Evolutionary conservation across 1,140 invertebrate genomes (phyloP).

Genomic region (Neodiprion pinetum): DNA sequence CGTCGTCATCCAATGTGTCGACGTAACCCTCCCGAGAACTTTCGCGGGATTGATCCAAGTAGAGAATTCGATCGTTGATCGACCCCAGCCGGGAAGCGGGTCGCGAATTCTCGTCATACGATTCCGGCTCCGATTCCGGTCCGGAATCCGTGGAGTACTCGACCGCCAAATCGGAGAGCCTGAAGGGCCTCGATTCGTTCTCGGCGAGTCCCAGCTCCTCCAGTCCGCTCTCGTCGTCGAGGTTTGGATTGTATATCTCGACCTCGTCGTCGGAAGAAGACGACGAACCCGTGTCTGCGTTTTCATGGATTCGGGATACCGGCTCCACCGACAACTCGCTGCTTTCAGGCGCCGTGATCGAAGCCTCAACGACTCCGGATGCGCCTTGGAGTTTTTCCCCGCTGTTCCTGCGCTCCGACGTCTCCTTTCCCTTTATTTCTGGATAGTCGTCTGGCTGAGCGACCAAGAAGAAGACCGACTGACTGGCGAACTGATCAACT

Average conservation of each 20-base stretch:
- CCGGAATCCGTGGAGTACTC: slow-evolving; percentile 57
- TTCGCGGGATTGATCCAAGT: slow-evolving; percentile 41
- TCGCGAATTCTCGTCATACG: slow-evolving; percentile 53
- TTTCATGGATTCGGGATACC: slow-evolving; percentile 14
- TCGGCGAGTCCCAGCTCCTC: slow-evolving; percentile 42
- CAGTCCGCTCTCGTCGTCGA: slow-evolving; percentile 38
- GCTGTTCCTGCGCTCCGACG: slow-evolving; percentile 19
- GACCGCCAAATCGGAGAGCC: slow-evolving; percentile 49
- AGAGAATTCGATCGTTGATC: slow-evolving; percentile 43
- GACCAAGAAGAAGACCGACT: slow-evolving; percentile 70
- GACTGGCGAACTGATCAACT: slow-evolving; percentile 66
- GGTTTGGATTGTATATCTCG: slow-evolving; percentile 35
- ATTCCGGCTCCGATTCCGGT: slow-evolving; percentile 55
- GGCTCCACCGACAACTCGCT: slow-evolving; percentile 14
- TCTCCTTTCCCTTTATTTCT: slow-evolving; percentile 56
- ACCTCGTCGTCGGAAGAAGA: slow-evolving; percentile 29
- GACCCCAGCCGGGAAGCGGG: slow-evolving; percentile 50
- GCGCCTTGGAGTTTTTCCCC: slow-evolving; percentile 25
- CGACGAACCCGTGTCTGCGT: slow-evolving; percentile 10
- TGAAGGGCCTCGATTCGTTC: slow-evolving; percentile 44
- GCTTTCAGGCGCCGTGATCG: not conserved
- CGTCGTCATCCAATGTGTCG: slow-evolving; percentile 29
- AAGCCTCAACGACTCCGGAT: not conserved
- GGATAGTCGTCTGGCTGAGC: slow-evolving; percentile 70
- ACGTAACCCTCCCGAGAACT: slow-evolving; percentile 47